A percentile compares a stretch with the other conserved stretches of the same genome.
Evolutionary conservation across 1,140 invertebrate species (phyloP).

Genomic region (Polyergus mexicanus): DNA sequence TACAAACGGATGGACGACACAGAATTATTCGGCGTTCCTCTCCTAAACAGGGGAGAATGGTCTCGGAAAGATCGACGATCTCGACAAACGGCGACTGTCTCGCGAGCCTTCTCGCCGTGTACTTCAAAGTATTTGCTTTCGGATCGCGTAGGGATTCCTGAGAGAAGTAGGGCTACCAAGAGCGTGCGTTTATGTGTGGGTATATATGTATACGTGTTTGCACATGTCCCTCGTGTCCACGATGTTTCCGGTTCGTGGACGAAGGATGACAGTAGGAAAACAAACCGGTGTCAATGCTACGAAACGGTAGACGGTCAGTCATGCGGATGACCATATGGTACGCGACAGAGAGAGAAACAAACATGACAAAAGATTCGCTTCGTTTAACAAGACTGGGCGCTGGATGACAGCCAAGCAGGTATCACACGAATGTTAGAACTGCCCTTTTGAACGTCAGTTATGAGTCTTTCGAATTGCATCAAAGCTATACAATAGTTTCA

Average conservation of each 20-base stretch:
- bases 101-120: constrained; percentile 24
- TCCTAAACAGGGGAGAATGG: neutral
- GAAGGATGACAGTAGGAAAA: constrained; percentile 17
- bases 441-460: constrained; percentile 79
- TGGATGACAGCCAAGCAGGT: constrained; percentile 79
- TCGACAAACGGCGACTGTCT: constrained; percentile 12
- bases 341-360: constrained; percentile 43
- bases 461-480: constrained; percentile 80
- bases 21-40: constrained; percentile 31
- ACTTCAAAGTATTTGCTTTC: constrained; percentile 60
- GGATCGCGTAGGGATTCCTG: constrained; percentile 20
- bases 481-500: constrained; percentile 72
- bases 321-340: constrained; percentile 49
- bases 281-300: neutral
- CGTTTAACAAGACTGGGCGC: constrained; percentile 78
- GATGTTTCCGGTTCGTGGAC: constrained; percentile 21
- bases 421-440: constrained; percentile 78
- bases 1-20: constrained; percentile 49
- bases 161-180: constrained; percentile 26
- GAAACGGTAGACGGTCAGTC: constrained; percentile 10
- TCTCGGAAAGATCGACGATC: constrained; percentile 25
- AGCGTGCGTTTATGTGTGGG: too few relatives aligned
- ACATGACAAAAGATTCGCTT: constrained; percentile 78
- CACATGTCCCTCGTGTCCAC: neutral
- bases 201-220: neutral